Evolutionary conservation across 1,140 invertebrate species (phyloP).

Genomic region (Trypoxylus dichotomus): DNA sequence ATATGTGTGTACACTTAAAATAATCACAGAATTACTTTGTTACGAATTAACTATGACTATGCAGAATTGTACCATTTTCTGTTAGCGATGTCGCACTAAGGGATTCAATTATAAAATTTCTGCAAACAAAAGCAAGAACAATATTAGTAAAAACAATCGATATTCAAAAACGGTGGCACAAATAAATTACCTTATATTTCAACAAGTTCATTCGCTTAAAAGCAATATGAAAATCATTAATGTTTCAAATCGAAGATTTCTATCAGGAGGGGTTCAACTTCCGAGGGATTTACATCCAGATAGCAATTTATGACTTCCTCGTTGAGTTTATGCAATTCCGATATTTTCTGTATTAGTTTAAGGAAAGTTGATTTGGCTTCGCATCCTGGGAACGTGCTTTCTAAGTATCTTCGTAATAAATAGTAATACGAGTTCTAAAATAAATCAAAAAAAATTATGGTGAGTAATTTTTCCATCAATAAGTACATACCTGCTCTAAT

Average conservation of each 20-base stretch:
- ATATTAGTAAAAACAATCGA: background rate
- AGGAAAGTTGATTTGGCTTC: constrained; percentile 84
- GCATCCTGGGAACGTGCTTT: constrained; percentile 79
- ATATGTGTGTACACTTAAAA: background rate
- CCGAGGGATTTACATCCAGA: constrained; percentile 84
- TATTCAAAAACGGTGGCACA: background rate
- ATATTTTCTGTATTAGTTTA: constrained; percentile 84
- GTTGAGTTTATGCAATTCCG: constrained; percentile 81
- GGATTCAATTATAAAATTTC: background rate
- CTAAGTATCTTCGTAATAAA: constrained; percentile 81
- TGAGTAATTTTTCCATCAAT: background rate
- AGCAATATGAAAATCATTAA: constrained; percentile 21
- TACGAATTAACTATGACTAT: constrained; percentile 7
- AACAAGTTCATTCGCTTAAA: background rate
- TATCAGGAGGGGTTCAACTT: constrained; percentile 87
- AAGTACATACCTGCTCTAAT: constrained; percentile 73
- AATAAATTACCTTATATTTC: background rate
- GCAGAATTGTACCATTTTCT: background rate
- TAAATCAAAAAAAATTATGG: constrained; percentile 36
- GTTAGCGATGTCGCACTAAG: background rate
- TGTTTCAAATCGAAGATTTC: constrained; percentile 90
- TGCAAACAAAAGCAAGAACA: background rate
- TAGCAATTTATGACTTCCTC: constrained; percentile 86
- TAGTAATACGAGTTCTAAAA: constrained; percentile 87
- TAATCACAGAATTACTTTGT: constrained; percentile 18